Percentiles rank a stretch among this genome's conserved stretches.
phyloP scores from a whole-genome alignment of 2,113 vertebrate species.

The Sander vitreus region DNA sequence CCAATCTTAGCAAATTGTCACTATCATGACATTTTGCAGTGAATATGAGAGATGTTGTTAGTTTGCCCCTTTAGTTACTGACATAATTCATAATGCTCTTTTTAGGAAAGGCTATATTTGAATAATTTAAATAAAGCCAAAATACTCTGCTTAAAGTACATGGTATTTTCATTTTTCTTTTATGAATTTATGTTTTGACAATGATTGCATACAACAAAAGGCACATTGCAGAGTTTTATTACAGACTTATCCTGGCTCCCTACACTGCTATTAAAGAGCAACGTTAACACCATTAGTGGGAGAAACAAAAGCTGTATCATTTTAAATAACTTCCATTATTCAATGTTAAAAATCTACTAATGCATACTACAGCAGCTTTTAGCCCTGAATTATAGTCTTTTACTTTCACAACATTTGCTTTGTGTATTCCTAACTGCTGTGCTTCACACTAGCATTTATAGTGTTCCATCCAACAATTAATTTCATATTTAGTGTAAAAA shows the following conservation, averaged over 20 bases:
- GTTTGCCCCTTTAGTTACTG: slow-evolving; percentile 48
- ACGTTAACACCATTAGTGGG: slow-evolving; percentile 8
- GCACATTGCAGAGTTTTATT: background rate
- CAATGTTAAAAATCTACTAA: slow-evolving; percentile 11
- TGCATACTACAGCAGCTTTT: slow-evolving; percentile 12
- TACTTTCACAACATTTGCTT: background rate
- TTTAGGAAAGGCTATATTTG: slow-evolving; percentile 45
- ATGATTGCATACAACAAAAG: slow-evolving; percentile 30
- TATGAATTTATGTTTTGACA: slow-evolving; percentile 17
- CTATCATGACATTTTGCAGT: slow-evolving; percentile 40
- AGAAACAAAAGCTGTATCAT: slow-evolving; percentile 2
- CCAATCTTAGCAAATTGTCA: background rate
- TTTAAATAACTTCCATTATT: slow-evolving; percentile 3
- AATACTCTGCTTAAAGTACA: slow-evolving; percentile 35
- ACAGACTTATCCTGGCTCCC: slow-evolving; percentile 1
- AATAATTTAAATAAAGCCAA: slow-evolving; percentile 58
- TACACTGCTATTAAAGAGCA: slow-evolving; percentile 14
- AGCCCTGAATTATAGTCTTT: slow-evolving; percentile 23
- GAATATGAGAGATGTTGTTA: slow-evolving; percentile 35
- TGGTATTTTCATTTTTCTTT: slow-evolving; percentile 13
- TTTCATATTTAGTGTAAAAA: slow-evolving; percentile 8
- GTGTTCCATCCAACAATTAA: slow-evolving; percentile 17
- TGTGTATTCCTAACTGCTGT: background rate
- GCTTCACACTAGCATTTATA: background rate
- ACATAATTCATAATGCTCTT: slow-evolving; percentile 45